Percentiles rank a stretch among this genome's conserved stretches.
phyloP scores from a whole-genome alignment of 2,797 vertebrate species.

The Chrosomus eos region DNA sequence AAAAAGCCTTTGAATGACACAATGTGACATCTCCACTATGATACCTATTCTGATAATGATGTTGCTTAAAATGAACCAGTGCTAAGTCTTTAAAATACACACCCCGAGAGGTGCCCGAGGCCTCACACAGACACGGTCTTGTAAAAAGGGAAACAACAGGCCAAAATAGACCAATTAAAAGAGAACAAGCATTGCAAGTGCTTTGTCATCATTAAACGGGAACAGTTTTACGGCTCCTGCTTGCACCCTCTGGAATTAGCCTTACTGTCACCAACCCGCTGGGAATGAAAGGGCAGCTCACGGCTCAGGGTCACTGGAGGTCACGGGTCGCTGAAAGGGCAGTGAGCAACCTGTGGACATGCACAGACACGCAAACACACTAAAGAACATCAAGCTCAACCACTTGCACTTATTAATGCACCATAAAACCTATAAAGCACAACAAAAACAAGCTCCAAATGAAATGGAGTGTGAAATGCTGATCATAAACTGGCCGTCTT shows the following conservation, averaged over 20 bases:
- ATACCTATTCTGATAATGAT: neutral
- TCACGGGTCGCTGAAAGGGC: slow-evolving; percentile 70
- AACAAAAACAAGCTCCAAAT: slow-evolving; percentile 2
- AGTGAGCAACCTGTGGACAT: slow-evolving; percentile 54
- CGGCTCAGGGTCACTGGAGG: slow-evolving; percentile 67
- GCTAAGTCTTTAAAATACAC: slow-evolving; percentile 12
- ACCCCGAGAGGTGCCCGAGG: slow-evolving; percentile 35
- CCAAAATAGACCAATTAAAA: slow-evolving; percentile 57
- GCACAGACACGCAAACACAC: slow-evolving; percentile 11
- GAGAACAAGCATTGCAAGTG: slow-evolving; percentile 57
- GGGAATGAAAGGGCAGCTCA: slow-evolving; percentile 69
- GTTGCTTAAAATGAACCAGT: slow-evolving; percentile 31
- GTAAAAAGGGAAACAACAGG: slow-evolving; percentile 62
- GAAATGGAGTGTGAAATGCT: slow-evolving; percentile 33
- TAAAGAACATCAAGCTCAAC: slow-evolving; percentile 20
- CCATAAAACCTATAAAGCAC: slow-evolving; percentile 4
- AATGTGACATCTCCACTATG: neutral
- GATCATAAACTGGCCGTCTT: slow-evolving; percentile 55
- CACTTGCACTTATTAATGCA: slow-evolving; percentile 2
- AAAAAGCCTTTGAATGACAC: neutral
- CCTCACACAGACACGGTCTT: slow-evolving; percentile 22
- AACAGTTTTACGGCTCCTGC: slow-evolving; percentile 68
- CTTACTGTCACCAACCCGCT: slow-evolving; percentile 66
- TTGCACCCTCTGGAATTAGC: slow-evolving; percentile 74
- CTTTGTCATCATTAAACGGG: slow-evolving; percentile 70